Percentiles rank a stretch among this genome's conserved stretches.
phyloP scores from a whole-genome alignment of 2,888 invertebrate species.

The Zygaena filipendulae region DNA sequence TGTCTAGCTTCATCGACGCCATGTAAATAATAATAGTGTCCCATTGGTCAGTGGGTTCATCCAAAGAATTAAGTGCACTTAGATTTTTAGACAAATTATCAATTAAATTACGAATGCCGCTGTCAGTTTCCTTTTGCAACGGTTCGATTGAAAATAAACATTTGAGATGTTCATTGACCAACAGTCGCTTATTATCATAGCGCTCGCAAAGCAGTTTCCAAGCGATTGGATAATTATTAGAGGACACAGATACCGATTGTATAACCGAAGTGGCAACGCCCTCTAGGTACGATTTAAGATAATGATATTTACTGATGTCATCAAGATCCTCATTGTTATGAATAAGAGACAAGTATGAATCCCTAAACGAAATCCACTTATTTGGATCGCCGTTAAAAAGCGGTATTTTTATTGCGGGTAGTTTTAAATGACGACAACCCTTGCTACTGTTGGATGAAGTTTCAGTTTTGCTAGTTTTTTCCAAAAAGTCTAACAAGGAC shows the following conservation, averaged over 20 bases:
- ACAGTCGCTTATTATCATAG: conserved; percentile 11
- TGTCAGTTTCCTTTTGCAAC: conserved; percentile 5
- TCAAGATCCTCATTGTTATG: conserved; percentile 8
- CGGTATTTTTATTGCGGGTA: conserved; percentile 6
- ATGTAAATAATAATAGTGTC: conserved; percentile 10
- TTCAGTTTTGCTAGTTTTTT: neutral
- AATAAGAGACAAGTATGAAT: conserved; percentile 10
- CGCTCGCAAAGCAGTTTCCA: conserved; percentile 12
- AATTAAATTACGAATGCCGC: conserved; percentile 6
- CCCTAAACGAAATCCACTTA: conserved; percentile 11
- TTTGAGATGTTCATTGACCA: conserved; percentile 11
- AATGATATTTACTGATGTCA: conserved; percentile 6
- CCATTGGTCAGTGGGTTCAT: conserved; percentile 9
- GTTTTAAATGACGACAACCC: neutral
- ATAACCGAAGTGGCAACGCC: conserved; percentile 9
- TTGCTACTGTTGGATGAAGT: neutral
- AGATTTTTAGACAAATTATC: conserved; percentile 10
- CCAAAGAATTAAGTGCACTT: conserved; percentile 5
- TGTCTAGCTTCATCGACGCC: conserved; percentile 8
- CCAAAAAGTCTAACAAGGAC: conserved; percentile 4
- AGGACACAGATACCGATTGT: conserved; percentile 7
- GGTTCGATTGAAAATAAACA: conserved; percentile 9
- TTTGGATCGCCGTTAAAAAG: conserved; percentile 8
- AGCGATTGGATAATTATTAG: conserved; percentile 9
- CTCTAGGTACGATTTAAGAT: conserved; percentile 9